Evolutionary conservation across 2,113 vertebrate genomes (phyloP), one percentile per base, ranked within the genome.

Genomic region (Myotis lucifugus): DNA sequence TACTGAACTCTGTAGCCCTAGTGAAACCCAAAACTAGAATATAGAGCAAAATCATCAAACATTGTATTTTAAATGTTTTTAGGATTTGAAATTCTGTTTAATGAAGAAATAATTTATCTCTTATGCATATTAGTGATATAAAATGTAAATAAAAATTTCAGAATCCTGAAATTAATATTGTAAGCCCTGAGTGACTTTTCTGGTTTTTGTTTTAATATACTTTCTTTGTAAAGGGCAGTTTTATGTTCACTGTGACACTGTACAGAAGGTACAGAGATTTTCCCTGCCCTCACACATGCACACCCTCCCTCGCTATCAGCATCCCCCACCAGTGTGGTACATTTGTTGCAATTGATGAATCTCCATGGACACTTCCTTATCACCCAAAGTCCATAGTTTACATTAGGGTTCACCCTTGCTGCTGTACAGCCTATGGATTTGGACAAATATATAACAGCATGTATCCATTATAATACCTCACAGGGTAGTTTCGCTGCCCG

Each of bases 61-160:
- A 50, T 1, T 17, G 6, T 42, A 74, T 84, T 78, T 59, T 59
- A 48, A 84, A 50, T 32, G 52, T 52, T 88, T 90, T 85, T 37
- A 79, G 32, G 69, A 69, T 74, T 92, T 10, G 32, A 90, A 93
- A 82, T 56, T 88, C 13, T 66, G 29, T 77, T 72, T 46, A 83
- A 83, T 67, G 9, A 77, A 86, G 54, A 94, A 90, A 70, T 54
- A 76, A 90, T 86, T 86, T 27, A 82, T 37, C 69, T 84, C 18
- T 54, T 72, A 54, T 61, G 27, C 29, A 86, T 70, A 85, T 27
- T 82, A 34, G 14, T 70, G 67, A 85, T 8, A 81, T 46, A 37
- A 81, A 66, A 32, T 50, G 0, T 46, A 52, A 64, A 76, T 73
- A 74, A 76, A 82, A 50, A 46, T 54, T 83, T 90, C 48, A 82